Conservation (phyloP, 2,797 vertebrate species). For the Meda fulgida region DNA sequence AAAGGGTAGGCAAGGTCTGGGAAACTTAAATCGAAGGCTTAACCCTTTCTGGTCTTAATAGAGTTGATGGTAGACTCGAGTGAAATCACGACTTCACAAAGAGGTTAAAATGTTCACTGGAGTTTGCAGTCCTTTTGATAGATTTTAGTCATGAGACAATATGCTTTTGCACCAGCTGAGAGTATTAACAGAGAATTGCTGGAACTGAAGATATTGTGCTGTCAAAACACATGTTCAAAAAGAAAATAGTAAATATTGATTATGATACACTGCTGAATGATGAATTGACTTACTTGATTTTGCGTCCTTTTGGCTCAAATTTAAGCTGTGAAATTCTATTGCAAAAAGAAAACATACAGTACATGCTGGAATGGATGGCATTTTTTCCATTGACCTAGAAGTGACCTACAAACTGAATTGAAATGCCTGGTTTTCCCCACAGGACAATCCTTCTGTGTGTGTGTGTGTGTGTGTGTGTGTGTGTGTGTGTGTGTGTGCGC, state of each 20-base stretch:
- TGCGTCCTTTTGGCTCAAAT: background rate
- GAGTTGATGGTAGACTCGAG: conserved; percentile 2
- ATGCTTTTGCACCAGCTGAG: background rate
- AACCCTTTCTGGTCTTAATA: conserved; percentile 64
- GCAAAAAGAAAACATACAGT: background rate
- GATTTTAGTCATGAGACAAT: background rate
- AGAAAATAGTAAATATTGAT: conserved; percentile 11
- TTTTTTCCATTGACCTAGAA: background rate
- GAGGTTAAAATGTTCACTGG: background rate
- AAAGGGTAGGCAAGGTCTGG: conserved; percentile 65
- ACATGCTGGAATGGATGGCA: background rate
- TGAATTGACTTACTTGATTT: background rate
- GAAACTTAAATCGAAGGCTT: conserved; percentile 74
- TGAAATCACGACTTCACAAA: background rate
- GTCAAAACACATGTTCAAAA: background rate
- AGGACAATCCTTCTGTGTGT: background rate
- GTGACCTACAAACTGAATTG: background rate
- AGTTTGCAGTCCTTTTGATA: background rate
- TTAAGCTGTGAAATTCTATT: background rate
- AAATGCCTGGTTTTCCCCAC: background rate
- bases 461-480: background rate
- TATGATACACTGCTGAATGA: background rate
- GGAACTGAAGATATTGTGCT: conserved; percentile 2
- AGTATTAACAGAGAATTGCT: background rate
- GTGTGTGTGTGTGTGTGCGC: background rate